Evolutionary conservation across 1,140 invertebrate species (phyloP).

Genomic region (Eumaeus atala): DNA sequence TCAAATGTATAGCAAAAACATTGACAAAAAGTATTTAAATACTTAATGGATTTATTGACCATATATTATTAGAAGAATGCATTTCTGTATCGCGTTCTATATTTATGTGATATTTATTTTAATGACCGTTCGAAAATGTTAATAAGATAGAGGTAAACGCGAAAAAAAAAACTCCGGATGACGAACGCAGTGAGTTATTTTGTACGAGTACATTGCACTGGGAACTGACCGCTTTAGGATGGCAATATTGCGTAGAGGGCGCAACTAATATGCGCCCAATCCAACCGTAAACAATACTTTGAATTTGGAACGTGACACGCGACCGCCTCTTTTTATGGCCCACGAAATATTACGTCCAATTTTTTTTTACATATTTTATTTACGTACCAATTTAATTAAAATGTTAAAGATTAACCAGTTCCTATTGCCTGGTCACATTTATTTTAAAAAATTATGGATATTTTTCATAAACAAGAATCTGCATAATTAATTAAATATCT

Average conservation of each 20-base stretch:
- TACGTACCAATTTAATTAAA: too few species aligned
- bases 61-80: neutral
- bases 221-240: conserved; percentile 53
- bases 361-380: too few species aligned
- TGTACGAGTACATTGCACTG: conserved; percentile 61
- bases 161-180: conserved; percentile 48
- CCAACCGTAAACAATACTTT: conserved; percentile 49
- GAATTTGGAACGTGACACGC: conserved; percentile 46
- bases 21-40: too few species aligned
- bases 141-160: conserved; percentile 56
- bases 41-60: too few species aligned
- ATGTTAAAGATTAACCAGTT: too few species aligned
- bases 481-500: too few species aligned
- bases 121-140: conserved; percentile 46
- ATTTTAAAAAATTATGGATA: too few species aligned
- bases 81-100: neutral
- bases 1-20: too few species aligned
- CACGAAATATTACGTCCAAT: conserved; percentile 1
- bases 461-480: too few species aligned
- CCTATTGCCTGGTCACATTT: too few species aligned
- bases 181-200: conserved; percentile 58
- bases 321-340: conserved; percentile 28
- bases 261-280: conserved; percentile 40
- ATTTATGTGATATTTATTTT: conserved; percentile 62
- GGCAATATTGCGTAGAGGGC: conserved; percentile 39